phyloP scores from a whole-genome alignment of 2,113 vertebrate genomes.

The Muntiacus reevesi region DNA sequence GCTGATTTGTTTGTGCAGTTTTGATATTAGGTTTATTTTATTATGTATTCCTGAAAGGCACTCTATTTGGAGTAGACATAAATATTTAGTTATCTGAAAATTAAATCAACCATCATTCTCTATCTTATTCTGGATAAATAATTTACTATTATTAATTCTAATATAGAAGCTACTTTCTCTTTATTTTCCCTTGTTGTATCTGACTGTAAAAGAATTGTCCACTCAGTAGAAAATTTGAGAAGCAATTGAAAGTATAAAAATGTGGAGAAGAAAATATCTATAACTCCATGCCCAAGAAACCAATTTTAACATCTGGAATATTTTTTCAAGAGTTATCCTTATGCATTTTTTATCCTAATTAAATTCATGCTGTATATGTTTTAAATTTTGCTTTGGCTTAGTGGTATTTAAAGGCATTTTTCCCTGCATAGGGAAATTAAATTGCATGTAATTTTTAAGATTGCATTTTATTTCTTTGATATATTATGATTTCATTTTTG shows the following conservation, averaged over 20 bases:
- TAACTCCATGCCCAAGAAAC: background rate
- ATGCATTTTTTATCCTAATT: background rate
- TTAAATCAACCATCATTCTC: background rate
- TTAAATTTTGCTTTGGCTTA: background rate
- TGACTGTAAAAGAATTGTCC: background rate
- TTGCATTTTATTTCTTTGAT: background rate
- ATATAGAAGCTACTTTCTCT: background rate
- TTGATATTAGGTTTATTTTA: background rate
- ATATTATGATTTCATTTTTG: background rate
- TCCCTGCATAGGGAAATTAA: too few relatives aligned
- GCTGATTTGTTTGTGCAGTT: background rate
- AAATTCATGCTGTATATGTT: background rate
- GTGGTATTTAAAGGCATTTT: background rate
- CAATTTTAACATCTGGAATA: background rate
- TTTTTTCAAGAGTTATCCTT: background rate
- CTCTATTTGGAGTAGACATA: background rate
- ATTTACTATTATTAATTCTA: background rate
- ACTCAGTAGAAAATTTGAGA: background rate
- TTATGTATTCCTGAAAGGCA: background rate
- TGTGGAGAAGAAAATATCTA: background rate
- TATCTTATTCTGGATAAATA: background rate
- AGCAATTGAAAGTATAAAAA: background rate
- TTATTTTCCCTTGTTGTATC: background rate
- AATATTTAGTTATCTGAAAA: constrained; percentile 20
- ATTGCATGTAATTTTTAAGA: background rate